Evolutionary conservation across 2,113 vertebrate genomes (phyloP).

Genomic region (Chelonoidis abingdonii): DNA sequence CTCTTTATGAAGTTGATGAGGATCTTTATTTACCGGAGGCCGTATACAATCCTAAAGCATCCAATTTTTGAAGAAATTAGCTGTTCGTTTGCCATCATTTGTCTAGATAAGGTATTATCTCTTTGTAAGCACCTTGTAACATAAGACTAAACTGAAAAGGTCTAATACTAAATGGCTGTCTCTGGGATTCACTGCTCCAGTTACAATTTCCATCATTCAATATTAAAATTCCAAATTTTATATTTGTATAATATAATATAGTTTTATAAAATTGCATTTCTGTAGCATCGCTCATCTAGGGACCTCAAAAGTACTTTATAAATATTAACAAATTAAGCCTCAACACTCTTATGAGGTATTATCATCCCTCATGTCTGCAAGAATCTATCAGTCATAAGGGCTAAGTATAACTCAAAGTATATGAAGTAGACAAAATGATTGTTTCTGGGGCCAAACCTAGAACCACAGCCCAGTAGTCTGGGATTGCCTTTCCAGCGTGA

Average conservation of each 20-base stretch:
- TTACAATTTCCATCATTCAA: neutral
- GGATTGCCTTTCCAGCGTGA: no score
- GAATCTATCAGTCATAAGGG: neutral
- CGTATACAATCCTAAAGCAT: accelerated
- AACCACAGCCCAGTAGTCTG: no score
- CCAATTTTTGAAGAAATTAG: neutral
- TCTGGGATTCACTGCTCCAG: neutral
- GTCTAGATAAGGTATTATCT: neutral
- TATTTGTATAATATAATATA: neutral
- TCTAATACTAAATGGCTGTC: neutral
- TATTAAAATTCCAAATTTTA: neutral
- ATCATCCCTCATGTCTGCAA: no score
- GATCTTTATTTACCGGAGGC: neutral
- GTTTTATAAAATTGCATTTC: neutral
- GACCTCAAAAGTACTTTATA: neutral
- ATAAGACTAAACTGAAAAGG: neutral
- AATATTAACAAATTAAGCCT: neutral
- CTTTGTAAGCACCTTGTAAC: neutral
- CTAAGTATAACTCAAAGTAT: no score
- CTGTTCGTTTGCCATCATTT: neutral
- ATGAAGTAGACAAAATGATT: no score
- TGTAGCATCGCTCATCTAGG: neutral
- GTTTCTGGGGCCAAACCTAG: no score
- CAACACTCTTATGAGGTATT: neutral
- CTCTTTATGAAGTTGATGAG: neutral